Evolutionary conservation across 2,888 invertebrate genomes (phyloP), one percentile per base, ranked within the genome.

Genomic region (Odontothrips loti): DNA sequence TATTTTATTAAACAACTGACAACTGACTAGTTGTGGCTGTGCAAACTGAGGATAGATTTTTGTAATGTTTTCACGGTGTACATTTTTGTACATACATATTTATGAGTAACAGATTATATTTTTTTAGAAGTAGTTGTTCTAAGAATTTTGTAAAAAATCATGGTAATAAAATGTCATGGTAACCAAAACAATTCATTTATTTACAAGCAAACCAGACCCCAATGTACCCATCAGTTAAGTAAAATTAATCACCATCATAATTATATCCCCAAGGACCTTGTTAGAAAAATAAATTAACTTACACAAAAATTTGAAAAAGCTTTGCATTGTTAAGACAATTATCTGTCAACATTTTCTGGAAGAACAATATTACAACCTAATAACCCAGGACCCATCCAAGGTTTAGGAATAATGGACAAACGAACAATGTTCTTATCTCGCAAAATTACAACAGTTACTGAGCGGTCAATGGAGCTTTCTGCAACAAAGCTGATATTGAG

Each of bases 341-440:
- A 87, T 86, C 87, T 86, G 83, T 88, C 87, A 79, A 88, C 86
- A 83, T 83, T 83, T 84, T 89, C 89, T 68, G 89, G 82, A 4
- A 89, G 88, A 68, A 91, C 87, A 84, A 93, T 90, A 85, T 91
- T 92, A 86, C 93, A 93, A 3, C 95, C 96, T 51, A 96, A 89
- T 81, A 96, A 87, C 0, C 95, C 95, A 82, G 92, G 91, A 80
- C 96, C 96, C 83, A 89, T 88, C 96, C 96, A 96, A 15, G 90
- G 90, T 83, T 91, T 90, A 0, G 96, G 96, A 17, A 91, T 91
- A 80, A 96, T 88, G 8, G 89, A 89, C 78, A 94, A 85, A 81
- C 89, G 89, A 12, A 91, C 84, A 11, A 90, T 86, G 78, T 89
- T 87, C 0, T 87, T 86, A 63, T 94, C 88, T 84, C 88, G 83